Percentiles rank a stretch among this genome's conserved stretches.
These are phyloP conservation scores for Elysia crispata DNA, from an alignment of 2,888 invertebrate species.

Conservation along the genomic window DNA sequence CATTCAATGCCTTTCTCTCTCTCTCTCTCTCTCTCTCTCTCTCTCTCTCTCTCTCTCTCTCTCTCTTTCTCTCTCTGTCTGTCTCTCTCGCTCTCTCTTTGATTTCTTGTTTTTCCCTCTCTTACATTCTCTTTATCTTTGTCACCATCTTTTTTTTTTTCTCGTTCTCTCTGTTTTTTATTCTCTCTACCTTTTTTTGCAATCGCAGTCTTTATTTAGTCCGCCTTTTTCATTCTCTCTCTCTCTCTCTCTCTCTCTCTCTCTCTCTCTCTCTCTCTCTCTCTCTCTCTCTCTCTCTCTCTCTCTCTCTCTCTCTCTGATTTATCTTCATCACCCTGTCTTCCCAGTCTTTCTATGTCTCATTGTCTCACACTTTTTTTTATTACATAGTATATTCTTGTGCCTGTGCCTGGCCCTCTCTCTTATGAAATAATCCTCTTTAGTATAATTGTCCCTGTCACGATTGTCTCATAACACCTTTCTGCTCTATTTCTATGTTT, in stretches of 20 bases:
- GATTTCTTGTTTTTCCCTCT: too few species aligned
- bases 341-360: neutral
- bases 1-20: neutral
- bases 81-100: too few species aligned
- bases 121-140: neutral
- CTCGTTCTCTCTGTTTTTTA: neutral
- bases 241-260: too few species aligned
- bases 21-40: neutral
- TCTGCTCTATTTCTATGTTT: too few species aligned
- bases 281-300: slow-evolving; percentile 1
- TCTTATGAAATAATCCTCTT: too few species aligned
- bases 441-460: too few species aligned
- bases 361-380: neutral
- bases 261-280: neutral
- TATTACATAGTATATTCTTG: neutral
- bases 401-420: neutral
- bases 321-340: neutral
- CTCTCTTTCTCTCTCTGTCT: too few species aligned
- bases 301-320: neutral
- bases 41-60: too few species aligned
- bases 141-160: neutral
- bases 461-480: too few species aligned
- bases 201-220: too few species aligned
- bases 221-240: too few species aligned
- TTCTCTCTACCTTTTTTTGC: too few species aligned